These are phyloP conservation scores for Neotoma lepida DNA, from an alignment of 2,113 vertebrate genomes.

Conservation along the genomic window DNA sequence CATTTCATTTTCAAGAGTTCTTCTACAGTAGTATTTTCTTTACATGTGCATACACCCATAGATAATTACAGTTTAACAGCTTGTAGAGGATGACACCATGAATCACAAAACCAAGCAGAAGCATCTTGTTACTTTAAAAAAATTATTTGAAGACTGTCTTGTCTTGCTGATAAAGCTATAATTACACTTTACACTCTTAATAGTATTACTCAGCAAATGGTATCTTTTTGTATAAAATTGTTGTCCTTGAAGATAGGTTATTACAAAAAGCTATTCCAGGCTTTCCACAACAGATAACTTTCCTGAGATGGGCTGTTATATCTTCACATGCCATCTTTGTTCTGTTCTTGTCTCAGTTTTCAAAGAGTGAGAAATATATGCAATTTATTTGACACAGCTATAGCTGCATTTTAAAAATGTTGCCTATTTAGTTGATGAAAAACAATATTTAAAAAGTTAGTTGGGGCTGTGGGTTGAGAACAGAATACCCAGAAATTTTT, in stretches of 20 bases:
- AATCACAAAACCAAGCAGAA: slow-evolving; percentile 55
- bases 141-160: slow-evolving; percentile 45
- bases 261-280: slow-evolving; percentile 71
- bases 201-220: slow-evolving; percentile 67
- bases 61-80: slow-evolving; percentile 34
- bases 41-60: slow-evolving; percentile 10
- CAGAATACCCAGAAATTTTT: neutral
- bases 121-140: slow-evolving; percentile 1
- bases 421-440: neutral
- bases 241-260: slow-evolving; percentile 77
- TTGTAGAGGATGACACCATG: slow-evolving; percentile 7
- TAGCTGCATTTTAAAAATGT: slow-evolving; percentile 59
- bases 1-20: neutral
- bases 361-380: slow-evolving; percentile 77
- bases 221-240: slow-evolving; percentile 61
- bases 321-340: slow-evolving; percentile 80
- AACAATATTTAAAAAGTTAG: neutral
- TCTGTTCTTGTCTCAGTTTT: slow-evolving; percentile 80
- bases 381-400: slow-evolving; percentile 71
- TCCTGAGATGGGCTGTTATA: slow-evolving; percentile 67
- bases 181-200: slow-evolving; percentile 61
- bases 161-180: slow-evolving; percentile 66
- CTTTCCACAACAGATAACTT: slow-evolving; percentile 71
- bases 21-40: neutral
- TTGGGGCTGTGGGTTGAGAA: neutral